These are phyloP conservation scores for Emydocephalus ijimae DNA, from an alignment of 2,113 vertebrate genomes.

Conservation along the genomic window DNA sequence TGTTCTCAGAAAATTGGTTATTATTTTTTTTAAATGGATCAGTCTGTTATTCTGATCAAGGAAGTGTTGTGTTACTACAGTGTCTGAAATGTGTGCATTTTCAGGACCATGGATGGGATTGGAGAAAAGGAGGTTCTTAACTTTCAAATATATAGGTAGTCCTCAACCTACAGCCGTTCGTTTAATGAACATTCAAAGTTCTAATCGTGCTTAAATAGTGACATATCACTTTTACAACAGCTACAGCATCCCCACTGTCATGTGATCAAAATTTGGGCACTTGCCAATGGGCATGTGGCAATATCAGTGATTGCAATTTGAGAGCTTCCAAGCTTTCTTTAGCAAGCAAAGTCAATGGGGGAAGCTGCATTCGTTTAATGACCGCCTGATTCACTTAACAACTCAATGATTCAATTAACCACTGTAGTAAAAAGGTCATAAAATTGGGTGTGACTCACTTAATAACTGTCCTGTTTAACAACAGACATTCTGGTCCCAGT, in stretches of 20 bases:
- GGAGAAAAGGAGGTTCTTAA: neutral
- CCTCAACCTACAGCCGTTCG: neutral
- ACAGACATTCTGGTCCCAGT: neutral
- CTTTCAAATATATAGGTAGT: neutral
- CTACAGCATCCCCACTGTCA: neutral
- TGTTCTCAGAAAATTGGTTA: neutral
- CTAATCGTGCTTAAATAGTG: neutral
- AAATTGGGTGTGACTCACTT: neutral
- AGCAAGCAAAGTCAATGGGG: neutral
- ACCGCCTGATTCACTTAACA: neutral
- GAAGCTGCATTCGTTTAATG: neutral
- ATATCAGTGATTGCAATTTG: neutral
- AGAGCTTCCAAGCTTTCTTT: neutral
- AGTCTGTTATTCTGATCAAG: neutral
- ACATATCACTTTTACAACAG: neutral
- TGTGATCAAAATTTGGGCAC: neutral
- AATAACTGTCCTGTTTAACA: neutral
- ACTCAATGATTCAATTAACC: neutral
- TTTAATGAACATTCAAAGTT: neutral
- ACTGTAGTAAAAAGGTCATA: neutral
- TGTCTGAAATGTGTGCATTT: neutral
- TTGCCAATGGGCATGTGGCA: neutral
- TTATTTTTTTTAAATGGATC: neutral
- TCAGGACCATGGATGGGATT: neutral
- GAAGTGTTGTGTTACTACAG: neutral